phyloP scores from a whole-genome alignment of 2,797 vertebrate species.

The Sebastes baramenuke region DNA sequence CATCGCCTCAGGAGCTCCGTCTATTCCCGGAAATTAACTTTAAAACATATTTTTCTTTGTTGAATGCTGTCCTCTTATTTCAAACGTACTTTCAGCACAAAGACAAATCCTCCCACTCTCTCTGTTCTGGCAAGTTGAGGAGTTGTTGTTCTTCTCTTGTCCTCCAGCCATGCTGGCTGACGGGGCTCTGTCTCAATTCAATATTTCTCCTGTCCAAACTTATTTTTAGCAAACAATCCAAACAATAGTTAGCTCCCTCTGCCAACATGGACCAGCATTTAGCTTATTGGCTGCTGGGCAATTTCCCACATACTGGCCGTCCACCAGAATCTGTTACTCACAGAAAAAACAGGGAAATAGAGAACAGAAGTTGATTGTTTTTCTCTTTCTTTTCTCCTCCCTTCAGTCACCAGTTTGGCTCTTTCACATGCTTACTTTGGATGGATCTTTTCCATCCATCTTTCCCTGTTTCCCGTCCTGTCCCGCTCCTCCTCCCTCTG shows the following conservation, averaged over 20 bases:
- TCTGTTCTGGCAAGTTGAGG: constrained; percentile 4
- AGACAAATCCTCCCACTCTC: constrained; percentile 3
- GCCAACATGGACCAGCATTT: constrained; percentile 26
- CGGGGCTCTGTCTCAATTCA: constrained; percentile 4
- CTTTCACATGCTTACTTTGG: not conserved
- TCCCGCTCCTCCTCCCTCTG: not conserved
- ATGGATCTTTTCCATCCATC: not conserved
- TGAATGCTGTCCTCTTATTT: not conserved
- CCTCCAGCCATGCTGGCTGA: constrained; percentile 29
- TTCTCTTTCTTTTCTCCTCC: not conserved
- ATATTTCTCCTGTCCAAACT: constrained; percentile 37
- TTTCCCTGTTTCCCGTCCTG: not conserved
- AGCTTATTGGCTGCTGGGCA: constrained; percentile 33
- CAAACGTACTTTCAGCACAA: not conserved
- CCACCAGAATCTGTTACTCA: constrained; percentile 30
- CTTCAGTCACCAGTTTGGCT: not conserved
- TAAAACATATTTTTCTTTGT: not conserved
- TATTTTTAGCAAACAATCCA: constrained; percentile 51
- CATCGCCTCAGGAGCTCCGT: no score
- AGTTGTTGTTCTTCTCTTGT: constrained; percentile 39
- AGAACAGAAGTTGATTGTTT: constrained; percentile 15
- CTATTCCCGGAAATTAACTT: no score
- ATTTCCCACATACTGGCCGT: constrained; percentile 30
- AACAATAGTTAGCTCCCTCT: constrained; percentile 33
- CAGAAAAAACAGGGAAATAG: not conserved